Evolutionary conservation across 1,140 invertebrate species (phyloP).

Genomic region (Pogonus chalceus): DNA sequence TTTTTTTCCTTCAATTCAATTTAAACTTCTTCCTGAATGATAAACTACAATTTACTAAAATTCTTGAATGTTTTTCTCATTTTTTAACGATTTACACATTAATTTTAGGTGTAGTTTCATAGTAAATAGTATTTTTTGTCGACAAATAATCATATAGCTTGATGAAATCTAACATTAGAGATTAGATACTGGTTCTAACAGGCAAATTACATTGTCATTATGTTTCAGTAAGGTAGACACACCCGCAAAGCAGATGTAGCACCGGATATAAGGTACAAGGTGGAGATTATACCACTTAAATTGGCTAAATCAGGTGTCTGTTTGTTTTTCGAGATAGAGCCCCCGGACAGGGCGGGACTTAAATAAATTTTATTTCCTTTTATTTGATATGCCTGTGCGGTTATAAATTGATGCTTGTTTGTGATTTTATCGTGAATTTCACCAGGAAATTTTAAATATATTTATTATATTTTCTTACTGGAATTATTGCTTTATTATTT

Average conservation of each 20-base stretch:
- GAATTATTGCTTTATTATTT: not conserved
- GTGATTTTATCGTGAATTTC: not conserved
- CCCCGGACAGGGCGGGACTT: not conserved
- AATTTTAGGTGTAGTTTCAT: too few relatives aligned
- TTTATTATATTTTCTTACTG: not conserved
- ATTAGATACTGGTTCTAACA: too few relatives aligned
- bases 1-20: too few relatives aligned
- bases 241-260: not conserved
- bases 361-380: not conserved
- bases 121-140: too few relatives aligned
- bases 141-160: too few relatives aligned
- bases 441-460: not conserved
- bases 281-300: not conserved
- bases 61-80: too few relatives aligned
- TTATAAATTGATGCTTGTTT: not conserved
- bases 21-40: too few relatives aligned
- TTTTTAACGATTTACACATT: too few relatives aligned
- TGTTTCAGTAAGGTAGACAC: not conserved
- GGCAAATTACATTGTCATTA: not conserved
- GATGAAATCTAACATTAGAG: too few relatives aligned
- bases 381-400: not conserved
- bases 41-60: too few relatives aligned
- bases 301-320: not conserved
- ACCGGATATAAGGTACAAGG: not conserved
- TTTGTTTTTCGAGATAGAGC: not conserved